Evolutionary conservation across 1,140 invertebrate genomes (phyloP), one percentile per base, ranked within the genome.

Genomic region (Macrocentrus cingulum): DNA sequence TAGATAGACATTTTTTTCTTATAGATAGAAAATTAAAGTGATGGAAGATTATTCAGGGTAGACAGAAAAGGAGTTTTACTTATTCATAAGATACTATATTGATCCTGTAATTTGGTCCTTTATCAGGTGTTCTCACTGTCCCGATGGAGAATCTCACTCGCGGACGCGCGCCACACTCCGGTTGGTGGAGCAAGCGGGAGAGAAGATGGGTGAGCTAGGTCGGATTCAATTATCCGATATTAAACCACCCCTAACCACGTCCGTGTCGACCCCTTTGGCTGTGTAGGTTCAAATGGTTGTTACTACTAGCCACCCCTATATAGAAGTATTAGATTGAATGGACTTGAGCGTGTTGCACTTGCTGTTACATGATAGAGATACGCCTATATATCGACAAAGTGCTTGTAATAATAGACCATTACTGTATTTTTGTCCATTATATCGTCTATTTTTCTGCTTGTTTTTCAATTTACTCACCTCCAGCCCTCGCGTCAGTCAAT

Each of bases 181-280:
- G 22, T 39, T 39, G 42, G n/a, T n/a, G 32, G 23, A 41, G 16
- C 6, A 8, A 48, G 18, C 18, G 34, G 41, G 34, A 51, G 53
- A 39, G 53, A 41, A 53, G 62, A 56, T 62, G 57, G 57, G 45
- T 66, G 39, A 49, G 19, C 32, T 63, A 65, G 68, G 66, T 75
- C 69, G 75, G 75, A 79, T 79, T 79, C 76, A 79, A 79, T 79
- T 79, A 79, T 79, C 75, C 74, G 76, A 79, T 79, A 79, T 79
- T 79, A 79, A 79, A 79, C 75, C 76, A 69, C 76, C 72, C 74
- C 70, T 79, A 72, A 75, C 75, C 71, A 72, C 68, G 73, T 75
- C 70, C 70, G 70, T 76, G 73, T 68, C 66, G 65, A 61, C 63
- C 65, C 67, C 65, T 66, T 71, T 71, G 68, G 58, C 63, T 68